These are phyloP conservation scores for Oreonectes daqikongensis DNA, from an alignment of 2,797 vertebrate genomes.

Conservation along the genomic window DNA sequence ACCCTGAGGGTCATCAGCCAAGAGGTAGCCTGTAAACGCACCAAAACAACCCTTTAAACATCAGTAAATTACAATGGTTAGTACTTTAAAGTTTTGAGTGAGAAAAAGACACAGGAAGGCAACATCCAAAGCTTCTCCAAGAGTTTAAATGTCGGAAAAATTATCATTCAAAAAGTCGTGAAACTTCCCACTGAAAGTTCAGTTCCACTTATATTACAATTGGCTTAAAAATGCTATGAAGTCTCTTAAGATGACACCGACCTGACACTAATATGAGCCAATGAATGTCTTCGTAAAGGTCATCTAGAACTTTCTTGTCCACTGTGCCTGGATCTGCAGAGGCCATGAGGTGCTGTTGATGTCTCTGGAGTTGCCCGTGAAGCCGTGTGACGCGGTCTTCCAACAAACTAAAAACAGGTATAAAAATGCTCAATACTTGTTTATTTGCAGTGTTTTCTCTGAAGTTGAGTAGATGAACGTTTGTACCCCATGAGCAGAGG, in stretches of 20 bases:
- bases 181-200: neutral
- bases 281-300: conserved; percentile 99
- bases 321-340: conserved; percentile 82
- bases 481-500: conserved; percentile 90
- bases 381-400: conserved; percentile 95
- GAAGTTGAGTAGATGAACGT: neutral
- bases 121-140: neutral
- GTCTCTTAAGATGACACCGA: conserved; percentile 65
- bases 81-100: neutral
- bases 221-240: neutral
- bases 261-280: conserved; percentile 99
- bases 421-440: neutral
- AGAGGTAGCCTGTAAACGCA: conserved; percentile 85
- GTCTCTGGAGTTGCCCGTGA: conserved; percentile 94
- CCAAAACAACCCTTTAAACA: conserved; percentile 36
- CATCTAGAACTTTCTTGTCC: conserved; percentile 92
- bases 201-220: neutral
- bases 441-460: conserved; percentile 1
- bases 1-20: conserved; percentile 98
- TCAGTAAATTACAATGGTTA: neutral
- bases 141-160: neutral
- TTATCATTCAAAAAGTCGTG: neutral
- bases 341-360: conserved; percentile 94
- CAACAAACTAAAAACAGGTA: conserved; percentile 80
- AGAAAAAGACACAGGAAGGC: neutral